Percentiles rank a stretch among this genome's conserved stretches.
These are phyloP conservation scores for Zaprionus obscuricornis DNA, from an alignment of 2,888 invertebrate genomes.

Conservation along the genomic window DNA sequence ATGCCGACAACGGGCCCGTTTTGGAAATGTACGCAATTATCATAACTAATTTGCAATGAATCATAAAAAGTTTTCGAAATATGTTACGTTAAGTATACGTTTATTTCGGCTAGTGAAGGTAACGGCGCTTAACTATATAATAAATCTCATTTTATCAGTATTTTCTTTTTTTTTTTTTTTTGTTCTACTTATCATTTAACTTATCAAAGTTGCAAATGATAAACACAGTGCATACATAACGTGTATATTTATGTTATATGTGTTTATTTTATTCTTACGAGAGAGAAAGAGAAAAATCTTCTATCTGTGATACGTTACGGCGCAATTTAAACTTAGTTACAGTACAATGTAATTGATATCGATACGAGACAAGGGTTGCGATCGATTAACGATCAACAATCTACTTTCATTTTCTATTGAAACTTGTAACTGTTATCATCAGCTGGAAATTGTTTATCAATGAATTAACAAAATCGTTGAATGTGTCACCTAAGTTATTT, in stretches of 20 bases:
- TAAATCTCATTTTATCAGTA: conserved; percentile 60
- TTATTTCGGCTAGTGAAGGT: conserved; percentile 14
- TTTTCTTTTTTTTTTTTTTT: conserved; percentile 30
- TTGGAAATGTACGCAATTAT: conserved; percentile 49
- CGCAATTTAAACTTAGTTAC: too few species aligned
- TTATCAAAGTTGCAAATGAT: conserved; percentile 66
- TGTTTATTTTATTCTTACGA: too few species aligned
- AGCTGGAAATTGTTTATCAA: neutral
- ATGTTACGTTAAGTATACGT: conserved; percentile 25
- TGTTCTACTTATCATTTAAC: too few species aligned
- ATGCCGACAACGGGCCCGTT: conserved; percentile 18
- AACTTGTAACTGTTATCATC: too few species aligned
- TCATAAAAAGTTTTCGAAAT: too few species aligned
- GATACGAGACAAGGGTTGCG: too few species aligned
- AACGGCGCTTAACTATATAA: conserved; percentile 52
- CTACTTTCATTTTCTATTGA: too few species aligned
- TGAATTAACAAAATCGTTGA: neutral
- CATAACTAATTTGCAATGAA: conserved; percentile 32
- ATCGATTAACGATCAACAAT: too few species aligned
- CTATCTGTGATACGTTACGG: too few species aligned
- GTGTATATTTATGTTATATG: neutral
- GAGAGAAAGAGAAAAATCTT: too few species aligned
- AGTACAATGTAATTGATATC: too few species aligned
- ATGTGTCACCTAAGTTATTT: too few species aligned
- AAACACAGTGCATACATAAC: conserved; percentile 44